Percentiles rank a stretch among this genome's conserved stretches.
These are phyloP conservation scores for Piaya cayana DNA, from an alignment of 2,113 vertebrate genomes.

Conservation along the genomic window DNA sequence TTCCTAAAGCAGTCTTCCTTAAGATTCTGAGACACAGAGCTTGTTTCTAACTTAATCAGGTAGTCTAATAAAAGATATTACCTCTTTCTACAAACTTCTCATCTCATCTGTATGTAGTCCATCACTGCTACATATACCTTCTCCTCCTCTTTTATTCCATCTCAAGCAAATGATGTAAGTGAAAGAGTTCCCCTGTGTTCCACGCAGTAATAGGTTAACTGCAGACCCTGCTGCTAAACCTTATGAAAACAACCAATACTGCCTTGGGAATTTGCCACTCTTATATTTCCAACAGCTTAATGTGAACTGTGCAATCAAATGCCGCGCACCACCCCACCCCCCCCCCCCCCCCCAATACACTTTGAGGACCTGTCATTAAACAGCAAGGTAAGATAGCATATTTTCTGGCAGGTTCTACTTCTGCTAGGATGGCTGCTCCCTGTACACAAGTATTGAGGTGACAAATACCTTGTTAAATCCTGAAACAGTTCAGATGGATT, in stretches of 20 bases:
- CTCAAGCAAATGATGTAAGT: neutral
- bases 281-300: neutral
- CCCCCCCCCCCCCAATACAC: too few species aligned
- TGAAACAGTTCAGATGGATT: neutral
- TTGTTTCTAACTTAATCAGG: neutral
- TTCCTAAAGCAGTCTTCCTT: neutral
- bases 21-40: neutral
- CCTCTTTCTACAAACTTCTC: neutral
- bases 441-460: neutral
- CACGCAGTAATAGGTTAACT: neutral
- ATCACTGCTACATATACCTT: neutral
- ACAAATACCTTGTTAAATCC: conserved; percentile 1
- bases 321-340: neutral
- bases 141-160: neutral
- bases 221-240: neutral
- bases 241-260: neutral
- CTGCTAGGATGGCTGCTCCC: neutral
- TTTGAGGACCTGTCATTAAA: neutral
- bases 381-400: neutral
- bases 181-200: neutral
- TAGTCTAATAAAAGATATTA: neutral
- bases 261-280: neutral
- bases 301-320: neutral
- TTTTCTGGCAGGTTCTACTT: neutral
- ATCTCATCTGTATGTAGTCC: neutral